Base-by-base conservation (phyloP, 2,797 vertebrate species). In the Typhlichthys subterraneus region DNA sequence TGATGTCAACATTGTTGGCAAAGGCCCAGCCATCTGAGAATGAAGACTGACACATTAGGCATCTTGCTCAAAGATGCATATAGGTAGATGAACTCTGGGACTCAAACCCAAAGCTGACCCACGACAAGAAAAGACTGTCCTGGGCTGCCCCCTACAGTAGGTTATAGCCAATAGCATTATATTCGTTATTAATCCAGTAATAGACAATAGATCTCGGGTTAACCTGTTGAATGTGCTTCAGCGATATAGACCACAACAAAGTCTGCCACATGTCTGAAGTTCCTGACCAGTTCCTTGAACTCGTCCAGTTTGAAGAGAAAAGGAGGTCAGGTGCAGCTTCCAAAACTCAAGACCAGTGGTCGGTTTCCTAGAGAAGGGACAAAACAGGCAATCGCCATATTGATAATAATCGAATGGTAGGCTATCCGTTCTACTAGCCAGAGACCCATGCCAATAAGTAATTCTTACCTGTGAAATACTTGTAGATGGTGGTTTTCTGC, bases 261-360 rank as follows among this genome's bases (percentile, higher is more conserved):
- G 87, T 98, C 95, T 0, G 94, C 95, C 46, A 90, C 56, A 0
- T 89, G 87, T 17, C 80, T 42, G 61, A 96, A 98, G 69, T 97
- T 94, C 89, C 88, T 86, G 84, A 95, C 72, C 67, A 98, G 94
- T 72, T 91, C 84, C 84, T 96, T 97, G 88, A 97, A 97, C 89
- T 97, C 93, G 50, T 91, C 91, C 77, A 97, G 94, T 87, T 93
- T 97, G 67, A 84, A 92, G 77, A 97, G 92, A 80, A 98, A 98
- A 1, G 95, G 95, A 78, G 96, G 96, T 98, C 96, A 98, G 81
- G 95, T 95, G 75, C 96, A 98, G 2, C 96, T 98, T 65, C 96
- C 96, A 75, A 98, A 98, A 81, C 91, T 96, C 81, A 98, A 67
- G 61, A 98, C 94, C 87, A 98, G 87, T 11, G 95, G 94, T 15